Percentiles rank a stretch among this genome's conserved stretches.
Conservation (phyloP, 2,113 vertebrate genomes). For the Sceloporus undulatus region DNA sequence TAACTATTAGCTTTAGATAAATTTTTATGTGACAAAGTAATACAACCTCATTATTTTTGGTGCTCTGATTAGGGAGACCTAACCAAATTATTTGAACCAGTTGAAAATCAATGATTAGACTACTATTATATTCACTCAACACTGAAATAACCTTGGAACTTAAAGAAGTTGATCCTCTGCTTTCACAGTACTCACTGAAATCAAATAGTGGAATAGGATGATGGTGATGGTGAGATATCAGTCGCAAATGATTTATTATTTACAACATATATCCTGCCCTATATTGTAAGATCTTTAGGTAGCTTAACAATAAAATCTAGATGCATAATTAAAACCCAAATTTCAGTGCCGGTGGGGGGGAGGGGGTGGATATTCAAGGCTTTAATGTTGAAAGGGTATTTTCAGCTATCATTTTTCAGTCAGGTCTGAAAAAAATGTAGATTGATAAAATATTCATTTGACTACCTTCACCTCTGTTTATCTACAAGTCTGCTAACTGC, state of each 20-base stretch:
- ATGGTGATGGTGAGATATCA: background rate
- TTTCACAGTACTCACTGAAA: background rate
- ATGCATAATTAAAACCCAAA: background rate
- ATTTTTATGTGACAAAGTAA: too few species aligned
- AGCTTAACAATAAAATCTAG: background rate
- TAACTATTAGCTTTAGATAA: background rate
- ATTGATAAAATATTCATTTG: background rate
- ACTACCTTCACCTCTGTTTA: background rate
- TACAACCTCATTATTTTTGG: background rate
- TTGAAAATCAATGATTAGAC: background rate
- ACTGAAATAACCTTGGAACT: background rate
- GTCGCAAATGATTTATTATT: background rate
- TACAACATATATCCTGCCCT: background rate
- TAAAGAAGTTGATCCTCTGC: background rate
- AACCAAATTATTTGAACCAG: background rate
- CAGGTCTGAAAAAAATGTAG: background rate
- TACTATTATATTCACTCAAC: background rate
- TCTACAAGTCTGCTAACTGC: constrained; percentile 5
- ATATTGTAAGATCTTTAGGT: background rate
- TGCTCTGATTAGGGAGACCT: background rate
- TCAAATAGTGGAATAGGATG: background rate
- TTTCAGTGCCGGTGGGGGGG: background rate
- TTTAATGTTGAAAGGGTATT: background rate
- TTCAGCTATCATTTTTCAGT: background rate
- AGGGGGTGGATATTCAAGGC: background rate